These are phyloP conservation scores for Puffinus mauretanicus DNA, from an alignment of 2,113 vertebrate genomes.

Conservation along the genomic window DNA sequence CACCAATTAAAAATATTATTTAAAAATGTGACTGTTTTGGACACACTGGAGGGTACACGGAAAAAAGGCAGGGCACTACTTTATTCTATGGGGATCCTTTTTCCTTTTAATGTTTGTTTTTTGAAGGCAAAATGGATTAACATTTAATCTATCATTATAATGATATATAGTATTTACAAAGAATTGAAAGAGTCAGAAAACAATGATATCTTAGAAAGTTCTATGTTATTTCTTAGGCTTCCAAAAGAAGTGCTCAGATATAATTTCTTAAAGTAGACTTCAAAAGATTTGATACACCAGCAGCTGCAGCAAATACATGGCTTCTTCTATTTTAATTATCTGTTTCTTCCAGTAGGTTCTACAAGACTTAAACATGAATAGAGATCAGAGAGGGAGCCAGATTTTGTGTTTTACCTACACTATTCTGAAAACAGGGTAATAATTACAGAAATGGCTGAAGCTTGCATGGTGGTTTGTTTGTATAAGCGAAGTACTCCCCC, in stretches of 20 bases:
- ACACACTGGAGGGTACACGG: neutral
- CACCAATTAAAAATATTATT: neutral
- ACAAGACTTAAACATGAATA: conserved; percentile 38
- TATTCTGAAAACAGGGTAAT: conserved; percentile 30
- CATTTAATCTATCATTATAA: neutral
- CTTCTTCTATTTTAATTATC: conserved; percentile 45
- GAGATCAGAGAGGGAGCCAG: conserved; percentile 37
- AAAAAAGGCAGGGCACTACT: neutral
- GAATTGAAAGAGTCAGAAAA: neutral
- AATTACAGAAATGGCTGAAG: conserved; percentile 34
- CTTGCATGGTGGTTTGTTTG: conserved; percentile 16
- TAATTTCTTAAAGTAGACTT: conserved; percentile 59
- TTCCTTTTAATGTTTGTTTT: conserved; percentile 27
- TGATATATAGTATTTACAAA: conserved; percentile 1
- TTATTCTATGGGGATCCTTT: neutral
- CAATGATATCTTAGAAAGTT: neutral
- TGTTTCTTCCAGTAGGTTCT: conserved; percentile 32
- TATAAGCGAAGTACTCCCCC: neutral
- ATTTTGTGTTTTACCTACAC: conserved; percentile 43
- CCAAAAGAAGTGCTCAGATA: conserved; percentile 27
- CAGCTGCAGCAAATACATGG: conserved; percentile 33
- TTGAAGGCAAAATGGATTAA: conserved; percentile 2
- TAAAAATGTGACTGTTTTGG: neutral
- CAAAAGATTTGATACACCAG: conserved; percentile 36
- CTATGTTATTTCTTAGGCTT: neutral